Base-by-base conservation (phyloP, 2,888 invertebrate genomes). In the Monoplex corrugatus region DNA sequence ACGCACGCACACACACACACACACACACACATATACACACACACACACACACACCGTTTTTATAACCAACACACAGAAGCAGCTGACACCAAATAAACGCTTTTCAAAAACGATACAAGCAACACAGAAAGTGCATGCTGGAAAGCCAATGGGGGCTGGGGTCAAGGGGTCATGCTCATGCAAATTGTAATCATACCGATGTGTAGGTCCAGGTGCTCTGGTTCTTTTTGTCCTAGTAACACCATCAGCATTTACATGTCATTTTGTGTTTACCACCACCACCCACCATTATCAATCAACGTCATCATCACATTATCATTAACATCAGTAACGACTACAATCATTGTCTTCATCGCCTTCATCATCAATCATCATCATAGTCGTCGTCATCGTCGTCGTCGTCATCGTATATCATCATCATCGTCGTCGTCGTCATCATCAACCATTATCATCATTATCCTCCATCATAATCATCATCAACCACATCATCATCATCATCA, bases 371-470 rank as follows among this genome's bases (percentile, higher is more conserved):
- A n/a, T n/a, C n/a, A n/a, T n/a, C n/a, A n/a, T n/a, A n/a, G n/a
- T n/a, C n/a, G n/a, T n/a, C n/a, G n/a, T n/a, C n/a, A n/a, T n/a
- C n/a, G n/a, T n/a, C n/a, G n/a, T n/a, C n/a, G n/a, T n/a, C n/a
- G n/a, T n/a, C n/a, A n/a, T n/a, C n/a, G n/a, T n/a, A n/a, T n/a
- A 68, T 68, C 68, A 68, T 68, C 68, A 68, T 68, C 68, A 68
- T 13, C 68, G n/a, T 68, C 28, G n/a, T 68, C 23, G n/a, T 68
- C 16, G 6, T 68, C 68, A 23, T 6, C 28, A 28, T 3, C 68
- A n/a, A 68, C n/a, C 68, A 68, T 68, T 28, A 13, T 68, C 23
- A 13, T 68, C 68, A 68, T 68, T 13, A 19, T 19, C 16, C 16
- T 57, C 57, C 13, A 57, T 57, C 23, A 23, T 57, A 57, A 23